Conservation (phyloP, 2,113 vertebrate species). For the Deroptyus accipitrinus region DNA sequence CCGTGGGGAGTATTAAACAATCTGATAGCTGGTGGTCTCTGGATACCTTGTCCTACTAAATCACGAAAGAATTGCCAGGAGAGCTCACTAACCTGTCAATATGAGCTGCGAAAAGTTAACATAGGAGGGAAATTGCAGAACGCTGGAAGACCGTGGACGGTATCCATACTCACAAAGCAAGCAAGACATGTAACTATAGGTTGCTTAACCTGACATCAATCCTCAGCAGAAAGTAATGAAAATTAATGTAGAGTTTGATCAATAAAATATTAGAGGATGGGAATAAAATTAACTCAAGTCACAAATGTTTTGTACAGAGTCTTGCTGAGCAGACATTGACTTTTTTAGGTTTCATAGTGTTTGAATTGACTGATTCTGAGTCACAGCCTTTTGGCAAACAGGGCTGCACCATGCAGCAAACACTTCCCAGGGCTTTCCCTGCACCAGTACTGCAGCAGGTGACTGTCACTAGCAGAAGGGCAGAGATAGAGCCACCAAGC, state of each 20-base stretch:
- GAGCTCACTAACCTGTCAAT: neutral
- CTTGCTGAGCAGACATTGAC: constrained; percentile 58
- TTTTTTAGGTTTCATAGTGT: constrained; percentile 12
- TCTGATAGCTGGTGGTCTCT: neutral
- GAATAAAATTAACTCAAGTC: constrained; percentile 66
- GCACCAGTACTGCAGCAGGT: neutral
- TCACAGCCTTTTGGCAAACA: neutral
- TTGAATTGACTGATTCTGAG: constrained; percentile 18
- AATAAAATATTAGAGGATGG: constrained; percentile 64
- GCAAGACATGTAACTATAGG: neutral
- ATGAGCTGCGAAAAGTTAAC: neutral
- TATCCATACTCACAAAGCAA: neutral
- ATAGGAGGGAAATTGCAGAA: neutral
- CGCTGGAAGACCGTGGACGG: neutral
- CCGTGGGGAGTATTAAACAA: neutral
- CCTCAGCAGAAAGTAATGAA: constrained; percentile 27
- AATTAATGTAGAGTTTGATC: constrained; percentile 53
- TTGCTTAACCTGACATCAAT: constrained; percentile 57
- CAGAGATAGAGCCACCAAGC: neutral
- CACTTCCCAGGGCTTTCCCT: neutral
- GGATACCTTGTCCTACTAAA: neutral
- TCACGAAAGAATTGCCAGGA: neutral
- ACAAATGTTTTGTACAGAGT: constrained; percentile 48
- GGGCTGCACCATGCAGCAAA: neutral
- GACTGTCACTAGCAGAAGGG: neutral